A percentile compares a stretch with the other conserved stretches of the same genome.
Conservation (phyloP, 1,140 invertebrate genomes). For the Danaus melanippus region DNA sequence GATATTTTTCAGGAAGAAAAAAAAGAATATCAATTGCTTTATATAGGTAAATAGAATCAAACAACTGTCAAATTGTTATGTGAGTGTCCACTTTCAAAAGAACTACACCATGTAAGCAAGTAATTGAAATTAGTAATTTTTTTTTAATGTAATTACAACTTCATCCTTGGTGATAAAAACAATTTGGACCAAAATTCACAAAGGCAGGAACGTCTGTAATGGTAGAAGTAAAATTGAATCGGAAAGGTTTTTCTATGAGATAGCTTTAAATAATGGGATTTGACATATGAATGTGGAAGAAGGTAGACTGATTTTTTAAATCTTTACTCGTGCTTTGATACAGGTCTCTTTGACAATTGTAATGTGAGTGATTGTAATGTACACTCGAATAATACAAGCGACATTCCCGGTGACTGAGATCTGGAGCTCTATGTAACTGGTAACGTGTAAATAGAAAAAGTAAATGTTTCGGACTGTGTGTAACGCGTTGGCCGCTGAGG, state of each 20-base stretch:
- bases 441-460: slow-evolving; percentile 4
- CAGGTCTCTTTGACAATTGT: slow-evolving; percentile 56
- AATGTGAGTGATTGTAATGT: slow-evolving; percentile 15
- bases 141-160: slow-evolving; percentile 10
- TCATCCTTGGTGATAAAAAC: slow-evolving; percentile 32
- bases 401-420: slow-evolving; percentile 13
- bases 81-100: too few relatives aligned
- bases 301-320: slow-evolving; percentile 66
- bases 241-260: slow-evolving; percentile 44
- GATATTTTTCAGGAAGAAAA: too few relatives aligned
- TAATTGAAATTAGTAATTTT: too few relatives aligned
- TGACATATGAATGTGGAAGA: slow-evolving; percentile 47
- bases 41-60: too few relatives aligned
- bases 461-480: slow-evolving; percentile 16
- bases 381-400: slow-evolving; percentile 13
- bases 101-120: too few relatives aligned
- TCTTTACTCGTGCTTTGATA: slow-evolving; percentile 62
- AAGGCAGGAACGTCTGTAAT: slow-evolving; percentile 40
- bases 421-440: background rate
- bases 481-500: slow-evolving; percentile 15
- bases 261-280: slow-evolving; percentile 63
- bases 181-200: slow-evolving; percentile 54
- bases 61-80: too few relatives aligned
- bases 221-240: slow-evolving; percentile 28
- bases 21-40: too few relatives aligned